Evolutionary conservation across 2,888 invertebrate species (phyloP), one percentile per base, ranked within the genome.

Genomic region (Hypolimnas misippus): DNA sequence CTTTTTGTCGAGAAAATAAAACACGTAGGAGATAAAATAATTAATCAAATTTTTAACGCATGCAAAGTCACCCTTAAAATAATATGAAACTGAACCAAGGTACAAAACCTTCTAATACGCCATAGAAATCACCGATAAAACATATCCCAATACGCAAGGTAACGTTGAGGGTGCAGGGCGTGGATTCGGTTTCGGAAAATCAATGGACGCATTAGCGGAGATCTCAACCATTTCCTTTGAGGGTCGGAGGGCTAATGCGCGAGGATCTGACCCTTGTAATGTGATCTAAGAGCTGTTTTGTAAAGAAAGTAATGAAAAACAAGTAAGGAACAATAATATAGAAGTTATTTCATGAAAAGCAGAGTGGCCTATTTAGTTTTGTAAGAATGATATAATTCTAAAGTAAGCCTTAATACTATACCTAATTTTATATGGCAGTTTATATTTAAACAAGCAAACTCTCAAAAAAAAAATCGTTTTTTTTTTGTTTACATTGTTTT

Each of bases 241-340:
- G 82, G 82, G 83, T 81, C 84, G 81, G 73, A 73, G 78, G 87
- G 84, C 80, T 86, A 88, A 88, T 86, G 84, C 77, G 46, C 12
- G 52, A 52, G 77, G 76, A 80, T 71, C 69, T 79, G 78, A 83
- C 83, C 83, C 57, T 62, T 57, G 57, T 57, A 62, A 53, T 31
- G 52, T 21, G 17, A 53, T 57, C 52, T 52, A 17, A 56, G 35
- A 31, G 14, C 29, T 51, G 29, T 25, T 49, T 49, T 38, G 38
- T 25, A 17, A 44, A 7, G 54, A 54, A 54, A 40, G 14, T 25
- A 50, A 44, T 35, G n/a, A 31, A 51, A 51, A 31, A n/a, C 2
- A 31, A 52, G n/a, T 29, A 7, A 21, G 2, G 17, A 29, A 14
- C 29, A 29, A 12, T n/a, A 25, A 19, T 17, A 31, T 21, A 46